phyloP scores from a whole-genome alignment of 2,888 invertebrate genomes.

The Chironomus tentans region DNA sequence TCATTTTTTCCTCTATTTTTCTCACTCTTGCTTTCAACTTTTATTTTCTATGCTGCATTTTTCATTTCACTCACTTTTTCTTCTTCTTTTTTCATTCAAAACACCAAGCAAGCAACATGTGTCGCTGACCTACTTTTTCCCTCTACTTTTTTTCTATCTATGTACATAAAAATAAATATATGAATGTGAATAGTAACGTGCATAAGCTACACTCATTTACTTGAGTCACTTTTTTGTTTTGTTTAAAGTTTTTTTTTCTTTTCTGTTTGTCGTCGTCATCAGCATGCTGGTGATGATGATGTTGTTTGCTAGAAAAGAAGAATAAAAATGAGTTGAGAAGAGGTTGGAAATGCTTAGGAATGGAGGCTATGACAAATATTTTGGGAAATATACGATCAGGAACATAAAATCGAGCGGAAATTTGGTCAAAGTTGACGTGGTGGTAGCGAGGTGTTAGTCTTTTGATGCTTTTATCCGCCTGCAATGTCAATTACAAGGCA shows the following conservation, averaged over 20 bases:
- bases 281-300: too few species aligned
- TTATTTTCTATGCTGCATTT: not conserved
- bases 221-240: not conserved
- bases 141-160: not conserved
- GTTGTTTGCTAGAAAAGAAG: too few species aligned
- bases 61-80: not conserved
- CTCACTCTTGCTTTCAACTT: not conserved
- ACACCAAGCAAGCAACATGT: not conserved
- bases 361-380: too few species aligned
- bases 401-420: too few species aligned
- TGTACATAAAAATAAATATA: not conserved
- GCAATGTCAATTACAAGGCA: too few species aligned
- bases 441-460: too few species aligned
- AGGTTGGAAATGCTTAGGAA: too few species aligned
- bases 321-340: too few species aligned
- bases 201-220: not conserved
- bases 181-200: not conserved
- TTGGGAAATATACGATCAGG: too few species aligned
- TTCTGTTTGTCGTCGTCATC: not conserved
- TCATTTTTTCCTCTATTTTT: not conserved
- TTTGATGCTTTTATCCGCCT: too few species aligned
- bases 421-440: too few species aligned
- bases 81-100: not conserved
- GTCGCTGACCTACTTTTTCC: constrained; percentile 10
- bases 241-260: not conserved